These are phyloP conservation scores for Silurus lanzhouensis DNA, from an alignment of 2,797 vertebrate genomes.

Conservation along the genomic window DNA sequence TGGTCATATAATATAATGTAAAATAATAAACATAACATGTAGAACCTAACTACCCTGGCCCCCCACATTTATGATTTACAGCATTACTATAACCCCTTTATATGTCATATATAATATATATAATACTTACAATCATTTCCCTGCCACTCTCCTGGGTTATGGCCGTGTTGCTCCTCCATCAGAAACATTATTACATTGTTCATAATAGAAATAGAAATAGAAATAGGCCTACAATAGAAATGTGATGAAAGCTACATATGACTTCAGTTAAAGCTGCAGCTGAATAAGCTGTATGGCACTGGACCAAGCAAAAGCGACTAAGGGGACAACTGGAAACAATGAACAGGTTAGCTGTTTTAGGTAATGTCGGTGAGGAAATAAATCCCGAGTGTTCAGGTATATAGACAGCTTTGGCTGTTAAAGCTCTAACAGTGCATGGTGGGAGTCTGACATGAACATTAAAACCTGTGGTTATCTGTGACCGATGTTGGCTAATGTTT, in stretches of 20 bases:
- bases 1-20: not conserved
- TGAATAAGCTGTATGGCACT: not conserved
- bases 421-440: not conserved
- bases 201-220: not conserved
- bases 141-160: not conserved
- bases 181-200: not conserved
- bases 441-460: not conserved
- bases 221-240: not conserved
- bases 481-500: not conserved
- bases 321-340: not conserved
- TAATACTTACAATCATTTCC: not conserved
- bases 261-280: not conserved
- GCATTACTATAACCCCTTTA: too few species aligned
- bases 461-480: constrained; percentile 1
- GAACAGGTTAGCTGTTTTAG: not conserved
- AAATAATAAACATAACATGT: not conserved
- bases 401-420: not conserved
- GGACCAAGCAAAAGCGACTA: not conserved
- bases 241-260: too few species aligned
- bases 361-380: not conserved
- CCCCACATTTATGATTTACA: not conserved
- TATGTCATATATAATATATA: too few species aligned
- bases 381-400: not conserved
- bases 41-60: not conserved
- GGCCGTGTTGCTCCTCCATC: too few species aligned